Conservation (phyloP, 2,113 vertebrate genomes). For the Ovis aries region ARS-UI_Ramb_v3.0 NC_056057.1:81790001-81790500, state of each 20-base stretch:
- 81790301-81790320: background rate
- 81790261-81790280: background rate
- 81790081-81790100: background rate
- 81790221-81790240: background rate
- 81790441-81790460: background rate
- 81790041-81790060: slow-evolving; percentile 46
- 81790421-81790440: background rate
- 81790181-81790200: background rate
- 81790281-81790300: fast-evolving
- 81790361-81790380: background rate
- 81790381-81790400: too few relatives aligned
- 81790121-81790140: slow-evolving; percentile 64
- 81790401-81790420: background rate
- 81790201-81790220: background rate
- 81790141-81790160: background rate
- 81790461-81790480: background rate
- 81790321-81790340: background rate
- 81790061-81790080: slow-evolving; percentile 57
- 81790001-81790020: background rate
- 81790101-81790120: slow-evolving; percentile 7
- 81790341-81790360: fast-evolving
- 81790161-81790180: background rate
- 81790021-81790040: background rate
- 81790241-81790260: background rate
- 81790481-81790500: background rate